Conservation (phyloP, 2,888 invertebrate species). For the Ophonus ardosiacus region DNA sequence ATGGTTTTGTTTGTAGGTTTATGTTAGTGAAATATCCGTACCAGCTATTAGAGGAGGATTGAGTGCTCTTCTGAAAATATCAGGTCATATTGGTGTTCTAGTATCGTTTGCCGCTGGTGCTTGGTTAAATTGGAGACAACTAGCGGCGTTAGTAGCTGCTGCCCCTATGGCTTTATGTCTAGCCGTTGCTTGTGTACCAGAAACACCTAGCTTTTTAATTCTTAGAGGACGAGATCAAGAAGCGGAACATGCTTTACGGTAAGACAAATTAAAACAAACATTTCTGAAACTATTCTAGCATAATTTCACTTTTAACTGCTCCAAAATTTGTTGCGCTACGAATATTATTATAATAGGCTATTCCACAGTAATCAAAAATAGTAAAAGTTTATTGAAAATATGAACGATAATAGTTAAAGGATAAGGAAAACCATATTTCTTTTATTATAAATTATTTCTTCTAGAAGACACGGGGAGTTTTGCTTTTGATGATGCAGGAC, state of each 20-base stretch:
- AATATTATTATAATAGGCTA: too few species aligned
- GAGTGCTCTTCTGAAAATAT: slow-evolving; percentile 91
- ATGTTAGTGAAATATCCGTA: slow-evolving; percentile 94
- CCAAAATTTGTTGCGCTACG: too few species aligned
- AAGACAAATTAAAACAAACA: background rate
- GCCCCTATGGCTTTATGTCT: slow-evolving; percentile 88
- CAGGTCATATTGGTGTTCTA: slow-evolving; percentile 90
- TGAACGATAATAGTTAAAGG: too few species aligned
- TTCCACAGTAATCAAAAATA: too few species aligned
- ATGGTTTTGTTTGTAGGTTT: slow-evolving; percentile 78
- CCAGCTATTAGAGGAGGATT: slow-evolving; percentile 91
- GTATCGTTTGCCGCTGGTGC: slow-evolving; percentile 91
- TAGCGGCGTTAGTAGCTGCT: slow-evolving; percentile 88
- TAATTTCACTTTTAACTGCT: too few species aligned
- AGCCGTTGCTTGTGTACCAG: slow-evolving; percentile 88
- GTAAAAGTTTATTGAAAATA: too few species aligned
- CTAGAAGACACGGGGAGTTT: too few species aligned
- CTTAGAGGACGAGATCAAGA: slow-evolving; percentile 86
- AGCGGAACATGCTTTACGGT: slow-evolving; percentile 84
- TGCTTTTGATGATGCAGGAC: too few species aligned
- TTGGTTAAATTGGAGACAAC: slow-evolving; percentile 89
- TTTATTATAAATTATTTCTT: too few species aligned
- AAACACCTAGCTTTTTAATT: slow-evolving; percentile 91
- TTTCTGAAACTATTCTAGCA: too few species aligned
- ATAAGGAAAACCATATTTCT: too few species aligned